Conservation (phyloP, 1,140 invertebrate genomes). For the Phocides pigmalion region DNA sequence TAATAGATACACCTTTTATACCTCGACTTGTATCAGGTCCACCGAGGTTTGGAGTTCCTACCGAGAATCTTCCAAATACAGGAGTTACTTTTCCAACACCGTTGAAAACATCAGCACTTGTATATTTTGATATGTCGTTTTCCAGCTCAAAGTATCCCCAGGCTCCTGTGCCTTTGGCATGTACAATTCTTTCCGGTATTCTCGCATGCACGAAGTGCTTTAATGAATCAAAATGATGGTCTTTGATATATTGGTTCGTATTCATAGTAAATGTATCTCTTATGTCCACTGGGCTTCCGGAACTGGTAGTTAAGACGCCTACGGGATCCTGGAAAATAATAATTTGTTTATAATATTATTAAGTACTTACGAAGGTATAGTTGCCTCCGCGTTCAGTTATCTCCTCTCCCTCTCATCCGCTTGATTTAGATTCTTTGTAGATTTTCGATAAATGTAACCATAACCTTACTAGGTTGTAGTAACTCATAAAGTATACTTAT, state of each 20-base stretch:
- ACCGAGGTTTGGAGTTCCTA: constrained; percentile 92
- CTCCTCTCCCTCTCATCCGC: too few species aligned
- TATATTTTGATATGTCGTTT: constrained; percentile 94
- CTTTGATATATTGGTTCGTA: constrained; percentile 89
- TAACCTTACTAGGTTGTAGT: too few species aligned
- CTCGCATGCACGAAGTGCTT: constrained; percentile 90
- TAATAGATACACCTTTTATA: constrained; percentile 87
- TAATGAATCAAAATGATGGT: constrained; percentile 84
- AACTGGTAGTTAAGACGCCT: constrained; percentile 83
- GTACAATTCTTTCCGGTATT: constrained; percentile 96
- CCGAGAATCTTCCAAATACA: constrained; percentile 88
- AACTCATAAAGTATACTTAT: too few species aligned
- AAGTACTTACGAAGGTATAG: too few species aligned
- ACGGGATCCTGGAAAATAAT: background rate
- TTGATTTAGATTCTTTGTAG: too few species aligned
- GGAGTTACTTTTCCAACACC: constrained; percentile 93
- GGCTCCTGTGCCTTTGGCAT: constrained; percentile 96
- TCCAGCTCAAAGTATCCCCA: constrained; percentile 98
- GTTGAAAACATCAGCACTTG: constrained; percentile 93
- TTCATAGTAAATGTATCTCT: constrained; percentile 84
- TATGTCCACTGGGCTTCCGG: constrained; percentile 88
- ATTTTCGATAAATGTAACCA: too few species aligned
- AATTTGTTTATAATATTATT: too few species aligned
- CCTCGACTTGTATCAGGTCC: constrained; percentile 90
- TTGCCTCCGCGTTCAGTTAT: too few species aligned